Evolutionary conservation across 2,797 vertebrate genomes (phyloP).

Genomic region (Sebastolobus alascanus): DNA sequence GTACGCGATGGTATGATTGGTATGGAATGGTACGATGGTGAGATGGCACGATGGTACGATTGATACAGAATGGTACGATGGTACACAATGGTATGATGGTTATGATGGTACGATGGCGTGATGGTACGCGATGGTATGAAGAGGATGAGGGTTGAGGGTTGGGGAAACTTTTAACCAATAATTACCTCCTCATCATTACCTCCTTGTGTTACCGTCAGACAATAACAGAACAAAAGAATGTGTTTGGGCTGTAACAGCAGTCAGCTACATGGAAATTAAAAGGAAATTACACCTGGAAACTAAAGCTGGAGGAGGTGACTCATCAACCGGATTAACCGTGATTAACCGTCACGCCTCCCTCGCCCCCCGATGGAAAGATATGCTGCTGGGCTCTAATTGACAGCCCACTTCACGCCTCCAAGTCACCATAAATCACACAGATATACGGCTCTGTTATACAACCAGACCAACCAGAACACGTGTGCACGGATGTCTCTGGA

Average conservation of each 20-base stretch:
- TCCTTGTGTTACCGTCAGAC: no score
- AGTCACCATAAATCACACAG: no score
- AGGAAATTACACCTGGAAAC: neutral
- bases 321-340: neutral
- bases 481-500: no score
- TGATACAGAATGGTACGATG: neutral
- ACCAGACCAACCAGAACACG: no score
- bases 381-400: neutral
- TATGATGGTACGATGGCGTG: neutral
- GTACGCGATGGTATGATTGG: no score
- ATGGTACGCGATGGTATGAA: neutral
- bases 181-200: neutral
- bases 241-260: neutral
- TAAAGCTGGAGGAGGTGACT: neutral
- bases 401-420: neutral
- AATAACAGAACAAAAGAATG: neutral
- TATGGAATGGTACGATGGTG: no score
- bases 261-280: neutral
- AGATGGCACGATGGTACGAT: no score
- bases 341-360: neutral
- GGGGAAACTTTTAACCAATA: neutral
- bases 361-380: neutral
- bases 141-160: no score
- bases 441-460: no score
- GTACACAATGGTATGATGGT: neutral